These are phyloP conservation scores for Delia radicum DNA, from an alignment of 1,140 invertebrate species.

Conservation along the genomic window DNA sequence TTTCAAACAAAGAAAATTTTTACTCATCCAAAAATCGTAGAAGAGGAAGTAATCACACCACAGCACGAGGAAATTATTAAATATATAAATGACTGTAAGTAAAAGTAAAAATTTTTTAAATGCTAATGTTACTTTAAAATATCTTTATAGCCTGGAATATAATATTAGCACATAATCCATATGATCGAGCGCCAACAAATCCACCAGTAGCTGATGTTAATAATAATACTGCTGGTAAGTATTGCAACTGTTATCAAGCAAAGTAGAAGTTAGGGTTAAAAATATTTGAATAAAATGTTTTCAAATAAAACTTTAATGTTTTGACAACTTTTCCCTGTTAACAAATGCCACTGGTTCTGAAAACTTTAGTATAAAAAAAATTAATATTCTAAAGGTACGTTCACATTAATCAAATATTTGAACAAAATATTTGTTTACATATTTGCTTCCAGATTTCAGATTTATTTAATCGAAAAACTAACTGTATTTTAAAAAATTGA, in stretches of 20 bases:
- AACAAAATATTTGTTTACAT: too few relatives aligned
- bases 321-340: too few relatives aligned
- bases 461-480: too few relatives aligned
- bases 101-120: not conserved
- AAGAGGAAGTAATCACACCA: constrained; percentile 52
- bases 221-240: constrained; percentile 39
- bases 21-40: constrained; percentile 47
- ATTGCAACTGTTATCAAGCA: not conserved
- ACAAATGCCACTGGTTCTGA: too few relatives aligned
- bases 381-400: too few relatives aligned
- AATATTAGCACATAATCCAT: constrained; percentile 52
- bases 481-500: too few relatives aligned
- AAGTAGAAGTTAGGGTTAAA: too few relatives aligned
- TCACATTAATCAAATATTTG: too few relatives aligned
- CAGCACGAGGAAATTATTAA: constrained; percentile 59
- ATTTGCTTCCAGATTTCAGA: too few relatives aligned
- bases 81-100: constrained; percentile 56
- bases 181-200: constrained; percentile 35
- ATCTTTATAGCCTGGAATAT: constrained; percentile 48
- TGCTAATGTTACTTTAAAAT: not conserved
- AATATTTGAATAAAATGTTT: too few relatives aligned
- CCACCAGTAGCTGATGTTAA: constrained; percentile 40
- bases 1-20: constrained; percentile 56
- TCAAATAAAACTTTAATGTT: too few relatives aligned
- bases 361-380: too few relatives aligned